Evolutionary conservation across 1,140 invertebrate species (phyloP), one percentile per base, ranked within the genome.

Genomic region (Heliconius congener): DNA sequence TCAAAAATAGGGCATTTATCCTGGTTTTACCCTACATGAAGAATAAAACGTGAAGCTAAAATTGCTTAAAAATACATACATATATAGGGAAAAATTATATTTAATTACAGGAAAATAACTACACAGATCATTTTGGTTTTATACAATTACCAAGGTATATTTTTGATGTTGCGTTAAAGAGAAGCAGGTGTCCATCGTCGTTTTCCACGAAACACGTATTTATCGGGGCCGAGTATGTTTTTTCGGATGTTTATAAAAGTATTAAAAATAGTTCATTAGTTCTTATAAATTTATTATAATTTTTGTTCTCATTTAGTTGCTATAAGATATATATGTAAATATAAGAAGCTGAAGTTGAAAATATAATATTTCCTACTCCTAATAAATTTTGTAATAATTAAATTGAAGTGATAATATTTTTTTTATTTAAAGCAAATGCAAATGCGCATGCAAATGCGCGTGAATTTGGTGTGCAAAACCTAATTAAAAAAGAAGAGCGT

Each of bases 201-300:
- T 66, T 16, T 66, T 66, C 60, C 60, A 66, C 23, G 60, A 66
- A 66, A 66, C 9, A 4, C 8, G 5, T 66, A 13, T 66, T 27
- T 27, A 66, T 66, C 23, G 60, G 60, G 23, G 60, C 23, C 60
- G 60, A 66, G n/a, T 23, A n/a, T 57, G n/a, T 66, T 66, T 66
- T 30, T 66, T 30, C 60, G n/a, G 13, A 66, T 66, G 23, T 66
- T 66, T 66, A 30, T 27, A 27, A 66, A 8, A 66, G 27, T 27
- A 66, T 57, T 23, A 57, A 57, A 46, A 57, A 57, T 57, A 57
- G 19, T 57, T 57, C 60, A 66, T 66, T 66, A 66, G 27, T 16
- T 66, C 16, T 30, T 66, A 27, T 66, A 66, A 1, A 5, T 66
- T 66, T 66, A 66, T 27, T 66, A 23, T 23, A n/a, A 66, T n/a